Conservation (phyloP, 2,888 invertebrate genomes). For the Dynastes hyllus region DNA sequence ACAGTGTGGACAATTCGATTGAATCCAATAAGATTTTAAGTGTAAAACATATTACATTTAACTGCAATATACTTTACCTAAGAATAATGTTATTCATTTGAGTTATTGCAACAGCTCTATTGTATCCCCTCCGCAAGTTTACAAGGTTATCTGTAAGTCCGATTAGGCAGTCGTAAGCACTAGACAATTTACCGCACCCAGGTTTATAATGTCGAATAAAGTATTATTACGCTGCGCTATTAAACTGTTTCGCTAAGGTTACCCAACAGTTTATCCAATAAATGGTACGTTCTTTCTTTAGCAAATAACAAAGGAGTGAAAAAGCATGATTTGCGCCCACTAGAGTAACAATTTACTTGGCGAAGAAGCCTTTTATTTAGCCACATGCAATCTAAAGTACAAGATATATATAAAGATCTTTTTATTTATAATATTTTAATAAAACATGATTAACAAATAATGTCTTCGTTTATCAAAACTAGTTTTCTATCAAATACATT, state of each 20-base stretch:
- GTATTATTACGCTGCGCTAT: conserved; percentile 17
- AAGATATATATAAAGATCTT: no score
- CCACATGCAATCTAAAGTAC: no score
- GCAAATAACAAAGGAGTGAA: no score
- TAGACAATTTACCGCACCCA: conserved; percentile 53
- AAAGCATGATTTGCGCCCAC: no score
- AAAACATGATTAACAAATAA: no score
- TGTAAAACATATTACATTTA: background rate
- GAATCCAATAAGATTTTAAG: background rate
- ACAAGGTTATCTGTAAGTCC: conserved; percentile 50
- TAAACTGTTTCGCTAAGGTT: conserved; percentile 21
- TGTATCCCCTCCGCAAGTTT: conserved; percentile 48
- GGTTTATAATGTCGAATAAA: background rate
- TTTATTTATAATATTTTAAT: no score
- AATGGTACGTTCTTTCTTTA: no score
- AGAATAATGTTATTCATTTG: conserved; percentile 17
- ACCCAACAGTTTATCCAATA: background rate
- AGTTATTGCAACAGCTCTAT: conserved; percentile 11
- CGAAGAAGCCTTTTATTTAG: no score
- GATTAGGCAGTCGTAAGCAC: conserved; percentile 38
- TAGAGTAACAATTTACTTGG: no score
- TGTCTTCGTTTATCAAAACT: no score
- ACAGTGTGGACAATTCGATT: background rate
- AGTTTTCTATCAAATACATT: no score
- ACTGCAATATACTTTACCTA: conserved; percentile 1